Base-by-base conservation (phyloP, 2,888 invertebrate genomes). In the Microplitis manilae region DNA sequence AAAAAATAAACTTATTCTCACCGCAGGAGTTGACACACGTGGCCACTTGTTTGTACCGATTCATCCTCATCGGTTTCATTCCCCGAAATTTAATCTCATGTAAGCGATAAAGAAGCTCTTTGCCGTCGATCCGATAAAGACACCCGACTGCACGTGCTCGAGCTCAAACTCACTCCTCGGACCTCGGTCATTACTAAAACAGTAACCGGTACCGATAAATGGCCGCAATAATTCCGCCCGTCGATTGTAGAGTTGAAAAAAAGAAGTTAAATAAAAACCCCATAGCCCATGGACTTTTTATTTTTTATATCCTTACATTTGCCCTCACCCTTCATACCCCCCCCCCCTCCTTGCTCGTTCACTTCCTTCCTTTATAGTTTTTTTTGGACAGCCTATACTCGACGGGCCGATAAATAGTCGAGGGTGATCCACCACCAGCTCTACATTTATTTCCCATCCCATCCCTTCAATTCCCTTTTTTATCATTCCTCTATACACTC, bases 401-500 rank as follows among this genome's bases (percentile, higher is more conserved):
- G 81, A 84, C 85, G 90, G 90, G 86, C 89, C 90, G 88, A 90
- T 90, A 89, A 90, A 90, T 90, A 90, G 87, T 81, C 85, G 80
- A 59, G 79, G 68, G 65, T 60, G 74, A 74, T 65, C 73, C 50
- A 60, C 70, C 30, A 72, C 60, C 17, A 17, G 20, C 9, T 40
- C 38, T 72, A 68, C 68, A 30, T 30, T 30, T 30, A 30, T 30
- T 30, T 30, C 30, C 30, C 30, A 30, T 30, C 0, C 30, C 50
- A 65, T 59, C 76, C 79, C 62, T 69, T 73, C 59, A 40, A 38
- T 20, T 72, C 77, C 40, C 65, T 70, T 67, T 77, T 76, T 70
- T 76, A 69, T 76, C 69, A 60, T 73, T 73, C 76, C 77, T 69
- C 69, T 71, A 59, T 81, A 80, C 30, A 30, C 30, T 30, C 30